These are phyloP conservation scores for Tragelaphus scriptus DNA, from an alignment of 2,113 vertebrate species.

Conservation along the genomic window DNA sequence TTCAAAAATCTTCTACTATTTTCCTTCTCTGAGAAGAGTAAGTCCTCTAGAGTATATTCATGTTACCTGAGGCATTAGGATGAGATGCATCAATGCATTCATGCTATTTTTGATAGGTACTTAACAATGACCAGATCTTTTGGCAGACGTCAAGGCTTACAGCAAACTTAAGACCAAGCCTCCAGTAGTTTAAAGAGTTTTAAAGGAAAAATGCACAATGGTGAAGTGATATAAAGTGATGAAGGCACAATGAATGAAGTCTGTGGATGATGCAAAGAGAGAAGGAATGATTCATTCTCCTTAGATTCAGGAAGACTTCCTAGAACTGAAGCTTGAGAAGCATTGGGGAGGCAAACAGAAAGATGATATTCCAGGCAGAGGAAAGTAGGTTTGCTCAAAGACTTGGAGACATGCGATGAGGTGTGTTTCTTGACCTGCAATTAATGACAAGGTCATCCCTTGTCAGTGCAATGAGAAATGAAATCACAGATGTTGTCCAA, in stretches of 20 bases:
- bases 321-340: background rate
- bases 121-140: constrained; percentile 14
- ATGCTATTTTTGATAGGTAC: background rate
- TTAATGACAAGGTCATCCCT: constrained; percentile 33
- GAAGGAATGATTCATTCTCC: background rate
- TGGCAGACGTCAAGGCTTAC: background rate
- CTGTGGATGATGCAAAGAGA: background rate
- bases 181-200: background rate
- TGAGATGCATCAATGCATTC: background rate
- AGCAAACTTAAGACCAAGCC: background rate
- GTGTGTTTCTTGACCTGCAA: constrained; percentile 34
- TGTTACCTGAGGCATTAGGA: background rate
- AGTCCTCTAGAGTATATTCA: background rate
- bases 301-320: background rate
- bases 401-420: background rate
- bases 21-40: background rate
- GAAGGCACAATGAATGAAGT: background rate
- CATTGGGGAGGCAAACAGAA: background rate
- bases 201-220: background rate
- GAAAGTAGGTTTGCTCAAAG: background rate
- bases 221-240: background rate
- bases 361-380: background rate
- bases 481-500: background rate
- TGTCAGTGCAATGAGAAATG: constrained; percentile 30
- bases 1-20: background rate